These are phyloP conservation scores for Caenorhabditis becei DNA, from an alignment of 2,888 invertebrate species.

Conservation along the genomic window DNA sequence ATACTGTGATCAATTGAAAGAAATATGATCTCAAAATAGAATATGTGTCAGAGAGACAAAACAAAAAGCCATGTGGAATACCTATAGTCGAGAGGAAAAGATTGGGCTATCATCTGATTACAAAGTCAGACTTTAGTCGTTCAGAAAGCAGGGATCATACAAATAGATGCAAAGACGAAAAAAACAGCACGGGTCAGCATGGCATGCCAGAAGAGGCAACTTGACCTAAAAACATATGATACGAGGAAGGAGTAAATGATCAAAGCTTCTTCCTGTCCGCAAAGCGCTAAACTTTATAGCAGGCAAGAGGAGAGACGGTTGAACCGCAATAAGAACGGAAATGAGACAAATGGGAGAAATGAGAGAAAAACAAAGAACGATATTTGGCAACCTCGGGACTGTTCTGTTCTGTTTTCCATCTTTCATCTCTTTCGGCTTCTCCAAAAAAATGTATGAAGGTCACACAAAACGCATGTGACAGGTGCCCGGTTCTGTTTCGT, in stretches of 20 bases:
- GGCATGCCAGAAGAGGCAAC: too few relatives aligned
- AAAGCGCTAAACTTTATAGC: too few relatives aligned
- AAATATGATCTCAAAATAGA: slow-evolving; percentile 1
- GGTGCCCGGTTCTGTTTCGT: background rate
- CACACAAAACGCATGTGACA: background rate
- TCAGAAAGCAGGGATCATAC: slow-evolving; percentile 1
- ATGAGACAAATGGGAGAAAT: background rate
- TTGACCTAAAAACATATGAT: background rate
- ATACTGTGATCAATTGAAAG: background rate
- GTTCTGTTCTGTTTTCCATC: background rate
- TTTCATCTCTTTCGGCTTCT: background rate
- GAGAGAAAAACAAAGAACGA: background rate
- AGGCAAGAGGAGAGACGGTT: too few relatives aligned
- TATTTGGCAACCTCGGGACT: background rate
- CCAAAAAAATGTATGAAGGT: background rate
- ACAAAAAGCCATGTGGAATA: slow-evolving; percentile 12
- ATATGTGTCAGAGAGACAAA: slow-evolving; percentile 10
- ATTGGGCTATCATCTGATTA: slow-evolving; percentile 3
- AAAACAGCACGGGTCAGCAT: background rate
- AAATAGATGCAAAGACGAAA: slow-evolving; percentile 7
- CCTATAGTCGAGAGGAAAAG: slow-evolving; percentile 1
- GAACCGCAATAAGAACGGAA: too few relatives aligned
- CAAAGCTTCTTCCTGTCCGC: too few relatives aligned
- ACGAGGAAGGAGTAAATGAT: too few relatives aligned
- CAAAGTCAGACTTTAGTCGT: slow-evolving; percentile 4